phyloP scores from a whole-genome alignment of 1,140 invertebrate genomes.

The Drosophila nebulosa region DNA sequence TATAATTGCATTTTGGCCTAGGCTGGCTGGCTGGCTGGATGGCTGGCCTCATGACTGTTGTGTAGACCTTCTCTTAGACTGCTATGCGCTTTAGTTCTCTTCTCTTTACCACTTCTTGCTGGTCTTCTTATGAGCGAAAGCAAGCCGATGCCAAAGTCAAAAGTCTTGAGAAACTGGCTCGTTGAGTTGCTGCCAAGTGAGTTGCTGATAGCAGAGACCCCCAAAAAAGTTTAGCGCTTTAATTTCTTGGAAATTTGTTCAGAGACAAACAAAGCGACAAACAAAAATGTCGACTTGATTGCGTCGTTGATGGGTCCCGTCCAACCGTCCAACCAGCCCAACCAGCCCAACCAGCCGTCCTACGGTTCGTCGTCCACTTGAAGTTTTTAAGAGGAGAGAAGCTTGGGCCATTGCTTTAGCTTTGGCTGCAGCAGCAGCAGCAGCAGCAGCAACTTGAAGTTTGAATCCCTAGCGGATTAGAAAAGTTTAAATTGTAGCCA shows the following conservation, averaged over 20 bases:
- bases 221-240: slow-evolving; percentile 72
- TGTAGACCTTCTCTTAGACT: neutral
- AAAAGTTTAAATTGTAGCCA: slow-evolving; percentile 80
- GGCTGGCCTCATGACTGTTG: neutral
- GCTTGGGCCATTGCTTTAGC: slow-evolving; percentile 18
- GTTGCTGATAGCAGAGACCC: slow-evolving; percentile 66
- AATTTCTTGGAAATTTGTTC: slow-evolving; percentile 78
- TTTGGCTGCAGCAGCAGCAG: slow-evolving; percentile 41
- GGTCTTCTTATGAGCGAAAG: no score
- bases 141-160: slow-evolving; percentile 51
- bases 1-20: slow-evolving; percentile 47
- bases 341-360: slow-evolving; percentile 2
- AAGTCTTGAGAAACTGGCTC: slow-evolving; percentile 45
- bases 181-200: slow-evolving; percentile 74
- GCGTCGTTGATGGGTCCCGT: slow-evolving; percentile 62
- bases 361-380: slow-evolving; percentile 5
- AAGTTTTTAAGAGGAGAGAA: neutral
- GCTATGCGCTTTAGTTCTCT: neutral
- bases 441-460: slow-evolving; percentile 62
- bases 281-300: slow-evolving; percentile 79
- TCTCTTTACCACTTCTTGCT: no score
- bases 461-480: slow-evolving; percentile 79
- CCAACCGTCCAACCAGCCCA: neutral
- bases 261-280: slow-evolving; percentile 68
- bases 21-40: neutral